Conservation (phyloP, 1,140 invertebrate species). For the Dendrolimus punctatus region DNA sequence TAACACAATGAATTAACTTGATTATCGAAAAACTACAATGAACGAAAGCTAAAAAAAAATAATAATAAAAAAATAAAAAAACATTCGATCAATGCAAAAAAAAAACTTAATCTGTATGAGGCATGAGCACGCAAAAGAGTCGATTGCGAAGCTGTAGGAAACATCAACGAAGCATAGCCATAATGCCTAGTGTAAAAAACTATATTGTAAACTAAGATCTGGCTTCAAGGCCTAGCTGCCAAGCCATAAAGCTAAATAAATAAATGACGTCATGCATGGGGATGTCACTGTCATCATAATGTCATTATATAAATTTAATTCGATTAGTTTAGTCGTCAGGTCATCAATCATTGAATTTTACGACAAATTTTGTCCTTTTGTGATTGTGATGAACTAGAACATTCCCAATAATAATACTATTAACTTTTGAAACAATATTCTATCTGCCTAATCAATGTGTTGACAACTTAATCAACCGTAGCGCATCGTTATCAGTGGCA, state of each 20-base stretch:
- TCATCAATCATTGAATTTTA: constrained; percentile 18
- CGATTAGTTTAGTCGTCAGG: constrained; percentile 15
- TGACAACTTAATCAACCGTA: not conserved
- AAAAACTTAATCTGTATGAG: too few relatives aligned
- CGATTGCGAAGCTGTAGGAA: too few relatives aligned
- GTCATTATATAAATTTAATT: constrained; percentile 16
- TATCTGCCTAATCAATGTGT: not conserved
- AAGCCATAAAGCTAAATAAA: constrained; percentile 4
- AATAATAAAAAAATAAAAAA: too few relatives aligned
- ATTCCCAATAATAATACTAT: constrained; percentile 15
- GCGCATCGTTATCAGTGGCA: not conserved
- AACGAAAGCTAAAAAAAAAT: too few relatives aligned
- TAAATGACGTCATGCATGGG: constrained; percentile 4
- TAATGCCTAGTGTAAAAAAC: too few relatives aligned
- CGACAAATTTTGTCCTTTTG: constrained; percentile 24
- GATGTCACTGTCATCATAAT: constrained; percentile 14
- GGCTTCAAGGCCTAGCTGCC: too few relatives aligned
- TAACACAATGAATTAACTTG: too few relatives aligned
- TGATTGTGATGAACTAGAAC: constrained; percentile 27
- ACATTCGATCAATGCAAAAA: too few relatives aligned
- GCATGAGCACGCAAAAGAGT: too few relatives aligned
- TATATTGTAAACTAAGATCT: too few relatives aligned
- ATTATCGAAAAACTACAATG: too few relatives aligned
- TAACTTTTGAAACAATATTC: constrained; percentile 1
- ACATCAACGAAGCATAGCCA: too few relatives aligned